Evolutionary conservation across 1,140 invertebrate species (phyloP).

Genomic region (Pararge aegeria): DNA sequence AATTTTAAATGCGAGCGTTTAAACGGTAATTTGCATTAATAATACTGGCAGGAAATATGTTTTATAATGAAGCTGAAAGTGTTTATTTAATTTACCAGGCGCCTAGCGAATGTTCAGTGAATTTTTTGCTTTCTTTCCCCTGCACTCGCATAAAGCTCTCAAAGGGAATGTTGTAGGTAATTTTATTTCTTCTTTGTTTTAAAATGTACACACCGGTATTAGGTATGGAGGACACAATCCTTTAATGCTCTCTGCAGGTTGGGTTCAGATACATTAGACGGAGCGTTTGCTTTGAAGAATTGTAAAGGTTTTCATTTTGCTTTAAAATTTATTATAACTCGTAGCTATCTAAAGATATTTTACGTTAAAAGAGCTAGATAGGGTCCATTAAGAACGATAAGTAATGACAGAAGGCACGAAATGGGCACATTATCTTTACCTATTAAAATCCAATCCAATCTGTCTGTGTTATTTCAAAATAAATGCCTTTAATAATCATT

Average conservation of each 20-base stretch:
- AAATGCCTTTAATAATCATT: no score
- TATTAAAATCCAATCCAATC: no score
- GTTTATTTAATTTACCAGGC: constrained; percentile 1
- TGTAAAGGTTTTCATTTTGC: constrained; percentile 10
- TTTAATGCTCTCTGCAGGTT: constrained; percentile 29
- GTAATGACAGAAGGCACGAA: no score
- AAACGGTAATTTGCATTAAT: constrained; percentile 10
- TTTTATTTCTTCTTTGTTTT: constrained; percentile 37
- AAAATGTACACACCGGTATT: constrained; percentile 11
- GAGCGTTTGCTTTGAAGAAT: constrained; percentile 15
- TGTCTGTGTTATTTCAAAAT: no score
- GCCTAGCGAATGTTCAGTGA: not conserved
- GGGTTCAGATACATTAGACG: constrained; percentile 4
- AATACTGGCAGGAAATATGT: constrained; percentile 18
- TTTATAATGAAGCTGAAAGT: not conserved
- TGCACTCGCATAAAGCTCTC: constrained; percentile 24
- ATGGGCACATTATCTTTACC: no score
- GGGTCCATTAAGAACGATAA: no score
- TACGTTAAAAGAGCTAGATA: no score
- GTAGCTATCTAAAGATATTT: no score
- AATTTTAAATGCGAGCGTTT: not conserved
- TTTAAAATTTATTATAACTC: not conserved
- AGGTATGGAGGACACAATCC: constrained; percentile 24
- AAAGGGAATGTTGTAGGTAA: constrained; percentile 27
- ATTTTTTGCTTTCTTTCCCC: constrained; percentile 13